These are phyloP conservation scores for Macrobrachium nipponense DNA, from an alignment of 1,140 invertebrate genomes.

Conservation along the genomic window DNA sequence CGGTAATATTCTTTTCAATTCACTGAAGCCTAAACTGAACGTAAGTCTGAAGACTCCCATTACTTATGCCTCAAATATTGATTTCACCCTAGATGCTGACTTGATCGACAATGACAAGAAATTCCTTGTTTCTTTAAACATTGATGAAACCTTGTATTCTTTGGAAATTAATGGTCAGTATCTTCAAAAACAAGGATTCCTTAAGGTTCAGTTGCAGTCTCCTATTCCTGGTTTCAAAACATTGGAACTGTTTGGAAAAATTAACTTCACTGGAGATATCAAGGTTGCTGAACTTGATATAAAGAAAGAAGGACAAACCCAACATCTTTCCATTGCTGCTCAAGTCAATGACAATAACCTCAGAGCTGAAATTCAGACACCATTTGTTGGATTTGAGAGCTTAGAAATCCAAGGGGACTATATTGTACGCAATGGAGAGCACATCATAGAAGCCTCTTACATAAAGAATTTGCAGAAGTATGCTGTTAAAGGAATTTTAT, in stretches of 20 bases:
- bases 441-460: conserved; percentile 20
- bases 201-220: neutral
- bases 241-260: conserved; percentile 24
- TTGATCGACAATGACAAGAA: conserved; percentile 3
- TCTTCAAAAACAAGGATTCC: conserved; percentile 21
- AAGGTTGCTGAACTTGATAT: conserved; percentile 28
- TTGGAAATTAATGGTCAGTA: conserved; percentile 18
- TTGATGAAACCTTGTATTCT: conserved; percentile 26
- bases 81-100: conserved; percentile 14
- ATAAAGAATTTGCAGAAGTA: conserved; percentile 25
- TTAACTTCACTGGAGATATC: conserved; percentile 39
- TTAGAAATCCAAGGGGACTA: conserved; percentile 37
- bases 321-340: conserved; percentile 25
- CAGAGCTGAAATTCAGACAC: conserved; percentile 19
- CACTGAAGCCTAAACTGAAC: conserved; percentile 27
- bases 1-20: conserved; percentile 13
- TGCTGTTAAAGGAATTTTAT: conserved; percentile 8
- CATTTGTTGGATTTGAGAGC: conserved; percentile 35
- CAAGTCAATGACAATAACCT: conserved; percentile 27
- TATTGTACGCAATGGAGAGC: neutral
- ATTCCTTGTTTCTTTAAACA: neutral
- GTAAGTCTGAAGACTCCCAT: conserved; percentile 36
- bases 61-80: conserved; percentile 15
- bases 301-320: conserved; percentile 23
- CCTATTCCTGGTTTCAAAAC: conserved; percentile 26